These are phyloP conservation scores for Sebastes oblongus DNA, from an alignment of 2,797 vertebrate species.

Conservation along the genomic window DNA sequence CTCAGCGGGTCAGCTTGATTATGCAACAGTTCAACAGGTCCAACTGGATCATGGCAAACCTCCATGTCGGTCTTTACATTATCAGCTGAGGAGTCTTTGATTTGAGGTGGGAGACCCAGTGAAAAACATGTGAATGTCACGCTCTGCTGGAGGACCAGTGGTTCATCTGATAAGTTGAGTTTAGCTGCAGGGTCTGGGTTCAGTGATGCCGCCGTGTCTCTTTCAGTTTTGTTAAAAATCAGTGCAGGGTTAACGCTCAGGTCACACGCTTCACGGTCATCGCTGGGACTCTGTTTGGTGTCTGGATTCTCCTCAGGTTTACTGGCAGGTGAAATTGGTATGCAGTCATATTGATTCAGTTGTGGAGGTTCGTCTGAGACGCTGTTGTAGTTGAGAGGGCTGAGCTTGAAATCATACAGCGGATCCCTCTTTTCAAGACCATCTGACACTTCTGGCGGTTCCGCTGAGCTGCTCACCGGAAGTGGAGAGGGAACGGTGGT, in stretches of 20 bases:
- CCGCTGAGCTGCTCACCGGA: constrained; percentile 46
- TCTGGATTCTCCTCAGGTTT: constrained; percentile 61
- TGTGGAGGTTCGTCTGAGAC: constrained; percentile 72
- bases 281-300: constrained; percentile 59
- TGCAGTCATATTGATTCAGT: constrained; percentile 75
- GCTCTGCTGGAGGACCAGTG: constrained; percentile 56
- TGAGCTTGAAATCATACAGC: constrained; percentile 79
- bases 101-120: constrained; percentile 51
- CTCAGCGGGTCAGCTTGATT: constrained; percentile 58
- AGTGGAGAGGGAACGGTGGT: constrained; percentile 45
- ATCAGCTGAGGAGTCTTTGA: constrained; percentile 32
- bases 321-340: constrained; percentile 73
- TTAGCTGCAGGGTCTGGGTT: constrained; percentile 55
- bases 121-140: constrained; percentile 44
- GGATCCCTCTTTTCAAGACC: constrained; percentile 56
- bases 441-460: constrained; percentile 48
- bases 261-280: constrained; percentile 66
- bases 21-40: constrained; percentile 61
- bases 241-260: constrained; percentile 62
- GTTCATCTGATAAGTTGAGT: constrained; percentile 50
- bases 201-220: constrained; percentile 33
- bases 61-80: constrained; percentile 55
- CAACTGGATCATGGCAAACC: constrained; percentile 52
- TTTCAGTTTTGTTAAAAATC: constrained; percentile 66
- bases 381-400: constrained; percentile 78